A percentile compares a stretch with the other conserved stretches of the same genome.
phyloP scores from a whole-genome alignment of 1,140 invertebrate genomes.

The Mercenaria mercenaria region DNA sequence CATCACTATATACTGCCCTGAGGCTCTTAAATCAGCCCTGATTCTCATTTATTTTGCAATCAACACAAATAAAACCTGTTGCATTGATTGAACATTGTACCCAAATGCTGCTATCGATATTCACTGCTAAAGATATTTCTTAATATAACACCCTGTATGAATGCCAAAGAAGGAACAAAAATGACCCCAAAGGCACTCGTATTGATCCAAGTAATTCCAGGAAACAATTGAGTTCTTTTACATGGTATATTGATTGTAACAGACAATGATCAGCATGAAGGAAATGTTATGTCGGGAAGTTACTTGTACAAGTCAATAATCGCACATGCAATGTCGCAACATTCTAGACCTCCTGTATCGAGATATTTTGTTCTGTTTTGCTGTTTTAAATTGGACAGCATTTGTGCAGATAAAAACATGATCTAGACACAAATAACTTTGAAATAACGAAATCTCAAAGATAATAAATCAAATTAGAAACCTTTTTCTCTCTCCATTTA shows the following conservation, averaged over 20 bases:
- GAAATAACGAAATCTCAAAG: no score
- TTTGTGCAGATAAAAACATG: not conserved
- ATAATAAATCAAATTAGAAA: no score
- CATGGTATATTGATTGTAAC: conserved; percentile 26
- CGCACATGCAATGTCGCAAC: not conserved
- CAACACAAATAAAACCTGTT: no score
- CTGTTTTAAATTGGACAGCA: no score
- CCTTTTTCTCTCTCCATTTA: no score
- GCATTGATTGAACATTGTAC: no score
- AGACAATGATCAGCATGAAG: conserved; percentile 10
- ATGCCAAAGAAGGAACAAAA: conserved; percentile 24
- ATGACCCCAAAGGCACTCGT: conserved; percentile 18
- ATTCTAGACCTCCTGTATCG: not conserved
- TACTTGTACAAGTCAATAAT: conserved; percentile 19
- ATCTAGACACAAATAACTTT: not conserved
- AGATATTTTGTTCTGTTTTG: not conserved
- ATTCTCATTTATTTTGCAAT: no score
- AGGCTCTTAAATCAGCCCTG: no score
- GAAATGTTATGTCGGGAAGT: not conserved
- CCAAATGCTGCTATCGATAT: no score
- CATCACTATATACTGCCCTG: no score
- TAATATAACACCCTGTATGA: no score
- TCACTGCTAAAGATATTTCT: no score
- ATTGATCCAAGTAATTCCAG: conserved; percentile 26
- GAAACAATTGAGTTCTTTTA: conserved; percentile 29